A percentile compares a stretch with the other conserved stretches of the same genome.
phyloP scores from a whole-genome alignment of 1,140 invertebrate genomes.

The Ceratoteleas bidentatus region DNA sequence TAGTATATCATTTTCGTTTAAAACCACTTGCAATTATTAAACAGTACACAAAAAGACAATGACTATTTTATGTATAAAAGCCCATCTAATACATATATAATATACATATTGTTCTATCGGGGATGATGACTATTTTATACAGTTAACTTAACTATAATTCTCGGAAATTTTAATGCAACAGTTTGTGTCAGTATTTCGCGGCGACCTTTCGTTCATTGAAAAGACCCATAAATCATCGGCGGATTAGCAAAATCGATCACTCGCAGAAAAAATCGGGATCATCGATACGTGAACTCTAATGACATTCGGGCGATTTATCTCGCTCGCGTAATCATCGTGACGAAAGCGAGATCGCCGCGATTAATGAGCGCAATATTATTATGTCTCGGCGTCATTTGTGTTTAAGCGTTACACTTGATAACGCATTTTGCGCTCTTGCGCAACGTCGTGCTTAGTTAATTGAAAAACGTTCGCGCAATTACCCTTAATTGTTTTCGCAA shows the following conservation, averaged over 20 bases:
- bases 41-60: no score
- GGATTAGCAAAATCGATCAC: constrained; percentile 12
- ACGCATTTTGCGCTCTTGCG: constrained; percentile 30
- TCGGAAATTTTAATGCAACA: no score
- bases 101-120: no score
- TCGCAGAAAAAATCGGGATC: constrained; percentile 16
- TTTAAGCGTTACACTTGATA: constrained; percentile 37
- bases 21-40: no score
- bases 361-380: constrained; percentile 37
- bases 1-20: no score
- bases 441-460: constrained; percentile 38
- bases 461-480: constrained; percentile 30
- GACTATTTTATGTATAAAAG: no score
- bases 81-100: no score
- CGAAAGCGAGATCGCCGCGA: constrained; percentile 50
- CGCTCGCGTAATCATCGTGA: constrained; percentile 34
- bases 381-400: constrained; percentile 30
- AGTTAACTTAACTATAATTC: no score
- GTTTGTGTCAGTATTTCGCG: no score
- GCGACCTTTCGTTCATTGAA: constrained; percentile 19
- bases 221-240: constrained; percentile 30
- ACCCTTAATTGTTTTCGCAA: constrained; percentile 35
- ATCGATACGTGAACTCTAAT: constrained; percentile 22
- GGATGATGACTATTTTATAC: no score
- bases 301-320: constrained; percentile 38